Conservation (phyloP, 2,888 invertebrate genomes). For the Lasioglossum vierecki region DNA sequence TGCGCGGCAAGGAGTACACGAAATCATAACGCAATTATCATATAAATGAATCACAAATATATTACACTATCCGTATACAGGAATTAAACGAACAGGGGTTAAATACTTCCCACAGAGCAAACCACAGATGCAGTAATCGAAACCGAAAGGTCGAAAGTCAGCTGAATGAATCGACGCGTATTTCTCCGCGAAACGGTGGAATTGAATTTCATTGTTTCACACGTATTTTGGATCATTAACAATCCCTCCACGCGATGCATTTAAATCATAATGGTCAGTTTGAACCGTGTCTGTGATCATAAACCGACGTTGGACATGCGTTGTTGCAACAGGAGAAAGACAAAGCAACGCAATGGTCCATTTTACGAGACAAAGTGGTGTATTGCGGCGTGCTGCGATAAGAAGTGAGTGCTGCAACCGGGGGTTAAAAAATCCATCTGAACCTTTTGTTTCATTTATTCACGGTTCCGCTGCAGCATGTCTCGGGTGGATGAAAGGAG, state of each 20-base stretch:
- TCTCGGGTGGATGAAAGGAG: conserved; percentile 28
- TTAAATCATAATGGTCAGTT: background rate
- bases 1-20: background rate
- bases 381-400: background rate
- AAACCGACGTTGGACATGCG: background rate
- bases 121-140: background rate
- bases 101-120: background rate
- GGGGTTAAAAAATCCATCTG: background rate
- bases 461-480: conserved; percentile 48
- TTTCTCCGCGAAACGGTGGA: background rate
- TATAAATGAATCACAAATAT: background rate
- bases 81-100: background rate
- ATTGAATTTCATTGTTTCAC: conserved; percentile 3
- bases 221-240: background rate
- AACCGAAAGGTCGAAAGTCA: background rate
- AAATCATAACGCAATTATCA: background rate
- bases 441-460: conserved; percentile 24
- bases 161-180: background rate
- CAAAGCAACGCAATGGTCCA: background rate
- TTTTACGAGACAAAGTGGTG: background rate
- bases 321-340: background rate
- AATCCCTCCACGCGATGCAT: background rate
- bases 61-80: background rate
- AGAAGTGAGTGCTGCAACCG: background rate
- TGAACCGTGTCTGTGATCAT: background rate